Evolutionary conservation across 2,113 vertebrate species (phyloP).

Genomic region (Brachyistius frenatus): DNA sequence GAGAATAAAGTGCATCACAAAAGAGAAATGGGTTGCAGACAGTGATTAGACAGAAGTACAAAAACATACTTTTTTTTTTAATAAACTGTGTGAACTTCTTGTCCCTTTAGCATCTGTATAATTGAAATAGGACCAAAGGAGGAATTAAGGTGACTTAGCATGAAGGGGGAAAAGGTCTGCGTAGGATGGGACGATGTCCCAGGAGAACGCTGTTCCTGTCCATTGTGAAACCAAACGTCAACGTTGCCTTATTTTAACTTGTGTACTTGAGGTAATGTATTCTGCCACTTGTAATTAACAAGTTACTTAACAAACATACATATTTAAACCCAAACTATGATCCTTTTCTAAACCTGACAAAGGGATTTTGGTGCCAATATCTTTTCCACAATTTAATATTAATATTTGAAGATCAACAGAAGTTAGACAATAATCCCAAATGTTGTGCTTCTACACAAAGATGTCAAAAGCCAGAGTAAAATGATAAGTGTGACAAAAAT

Average conservation of each 20-base stretch:
- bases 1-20: background rate
- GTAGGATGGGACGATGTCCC: no score
- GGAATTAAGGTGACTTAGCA: no score
- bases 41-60: background rate
- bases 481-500: background rate
- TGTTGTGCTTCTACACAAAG: background rate
- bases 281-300: no score
- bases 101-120: background rate
- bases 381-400: background rate
- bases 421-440: background rate
- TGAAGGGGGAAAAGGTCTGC: no score
- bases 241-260: no score
- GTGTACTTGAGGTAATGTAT: no score
- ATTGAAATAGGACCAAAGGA: no score
- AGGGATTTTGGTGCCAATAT: background rate
- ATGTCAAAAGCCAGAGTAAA: constrained; percentile 10
- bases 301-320: no score
- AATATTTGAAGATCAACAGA: background rate
- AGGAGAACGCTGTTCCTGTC: no score
- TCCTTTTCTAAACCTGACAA: no score
- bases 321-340: no score
- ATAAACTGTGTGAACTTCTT: background rate
- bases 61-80: background rate
- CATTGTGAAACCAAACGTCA: no score
- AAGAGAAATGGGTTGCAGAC: background rate